Percentiles rank a stretch among this genome's conserved stretches.
Conservation (phyloP, 2,113 vertebrate species). For the Clarias gariepinus region DNA sequence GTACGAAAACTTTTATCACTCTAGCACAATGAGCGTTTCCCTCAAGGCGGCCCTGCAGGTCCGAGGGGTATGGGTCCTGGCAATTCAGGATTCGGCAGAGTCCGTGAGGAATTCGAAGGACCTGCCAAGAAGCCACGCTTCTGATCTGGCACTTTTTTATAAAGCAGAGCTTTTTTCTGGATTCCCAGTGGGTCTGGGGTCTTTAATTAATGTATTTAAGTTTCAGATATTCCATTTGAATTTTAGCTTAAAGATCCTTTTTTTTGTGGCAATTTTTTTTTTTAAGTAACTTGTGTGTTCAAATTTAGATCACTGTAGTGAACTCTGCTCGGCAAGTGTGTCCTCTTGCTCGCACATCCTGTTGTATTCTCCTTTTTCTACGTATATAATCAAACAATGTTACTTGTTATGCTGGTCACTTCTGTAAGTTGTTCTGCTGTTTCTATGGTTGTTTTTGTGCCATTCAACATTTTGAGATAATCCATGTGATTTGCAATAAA, state of each 20-base stretch:
- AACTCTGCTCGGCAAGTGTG: constrained; percentile 53
- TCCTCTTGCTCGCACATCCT: constrained; percentile 60
- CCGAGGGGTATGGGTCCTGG: constrained; percentile 91
- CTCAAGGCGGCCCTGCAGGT: constrained; percentile 84
- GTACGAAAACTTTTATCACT: constrained; percentile 71
- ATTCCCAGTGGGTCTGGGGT: constrained; percentile 81
- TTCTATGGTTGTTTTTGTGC: constrained; percentile 92
- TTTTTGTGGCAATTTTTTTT: constrained; percentile 68
- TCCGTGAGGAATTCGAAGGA: constrained; percentile 98
- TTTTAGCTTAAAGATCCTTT: constrained; percentile 85
- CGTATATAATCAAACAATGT: constrained; percentile 72
- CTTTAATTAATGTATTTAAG: constrained; percentile 84
- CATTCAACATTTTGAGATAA: constrained; percentile 82
- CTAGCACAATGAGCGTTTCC: constrained; percentile 97
- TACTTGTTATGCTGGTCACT: constrained; percentile 71
- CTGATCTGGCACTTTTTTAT: constrained; percentile 74
- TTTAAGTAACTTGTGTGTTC: constrained; percentile 67
- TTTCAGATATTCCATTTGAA: constrained; percentile 88
- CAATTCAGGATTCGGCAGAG: constrained; percentile 91
- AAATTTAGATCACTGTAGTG: constrained; percentile 62
- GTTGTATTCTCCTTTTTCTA: constrained; percentile 69
- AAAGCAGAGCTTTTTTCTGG: constrained; percentile 75
- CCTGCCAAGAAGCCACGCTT: constrained; percentile 97
- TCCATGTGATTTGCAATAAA: constrained; percentile 97
- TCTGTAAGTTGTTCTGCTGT: constrained; percentile 73